A percentile compares a stretch with the other conserved stretches of the same genome.
These are phyloP conservation scores for Halictus ligatus DNA, from an alignment of 2,888 invertebrate genomes.

Conservation along the genomic window DNA sequence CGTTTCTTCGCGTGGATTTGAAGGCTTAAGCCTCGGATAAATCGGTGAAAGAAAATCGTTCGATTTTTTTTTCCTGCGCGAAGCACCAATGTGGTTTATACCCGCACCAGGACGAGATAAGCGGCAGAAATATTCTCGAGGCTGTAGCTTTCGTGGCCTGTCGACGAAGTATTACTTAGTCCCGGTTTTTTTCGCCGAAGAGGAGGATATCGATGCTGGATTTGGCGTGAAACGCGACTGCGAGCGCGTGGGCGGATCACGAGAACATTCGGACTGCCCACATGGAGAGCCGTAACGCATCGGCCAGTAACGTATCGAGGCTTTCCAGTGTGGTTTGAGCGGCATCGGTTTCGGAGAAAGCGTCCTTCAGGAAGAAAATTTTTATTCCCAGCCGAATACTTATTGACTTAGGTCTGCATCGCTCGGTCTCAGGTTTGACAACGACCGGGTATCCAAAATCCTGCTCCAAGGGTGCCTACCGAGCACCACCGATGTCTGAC, in stretches of 20 bases:
- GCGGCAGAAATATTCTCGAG: neutral
- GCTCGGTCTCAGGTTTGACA: neutral
- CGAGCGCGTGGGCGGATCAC: conserved; percentile 59
- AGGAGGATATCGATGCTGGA: conserved; percentile 39
- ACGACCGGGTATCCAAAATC: neutral
- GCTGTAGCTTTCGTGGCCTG: neutral
- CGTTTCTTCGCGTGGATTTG: neutral
- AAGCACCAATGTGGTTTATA: too few relatives aligned
- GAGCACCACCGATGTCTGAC: too few relatives aligned
- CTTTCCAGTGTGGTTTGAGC: conserved; percentile 39
- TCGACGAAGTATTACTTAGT: conserved; percentile 14
- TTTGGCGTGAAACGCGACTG: conserved; percentile 57
- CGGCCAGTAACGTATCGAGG: conserved; percentile 54
- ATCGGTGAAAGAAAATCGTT: neutral
- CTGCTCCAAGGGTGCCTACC: too few relatives aligned
- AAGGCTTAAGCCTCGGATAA: neutral
- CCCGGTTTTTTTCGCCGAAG: conserved; percentile 16
- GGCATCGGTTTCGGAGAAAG: conserved; percentile 40
- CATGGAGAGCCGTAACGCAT: conserved; percentile 45
- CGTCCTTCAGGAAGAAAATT: neutral
- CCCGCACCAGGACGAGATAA: neutral
- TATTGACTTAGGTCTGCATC: neutral
- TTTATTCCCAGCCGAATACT: neutral
- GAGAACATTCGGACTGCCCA: conserved; percentile 59
- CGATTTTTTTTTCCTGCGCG: neutral